Evolutionary conservation across 2,797 vertebrate genomes (phyloP).

Genomic region (Podarcis siculus): DNA sequence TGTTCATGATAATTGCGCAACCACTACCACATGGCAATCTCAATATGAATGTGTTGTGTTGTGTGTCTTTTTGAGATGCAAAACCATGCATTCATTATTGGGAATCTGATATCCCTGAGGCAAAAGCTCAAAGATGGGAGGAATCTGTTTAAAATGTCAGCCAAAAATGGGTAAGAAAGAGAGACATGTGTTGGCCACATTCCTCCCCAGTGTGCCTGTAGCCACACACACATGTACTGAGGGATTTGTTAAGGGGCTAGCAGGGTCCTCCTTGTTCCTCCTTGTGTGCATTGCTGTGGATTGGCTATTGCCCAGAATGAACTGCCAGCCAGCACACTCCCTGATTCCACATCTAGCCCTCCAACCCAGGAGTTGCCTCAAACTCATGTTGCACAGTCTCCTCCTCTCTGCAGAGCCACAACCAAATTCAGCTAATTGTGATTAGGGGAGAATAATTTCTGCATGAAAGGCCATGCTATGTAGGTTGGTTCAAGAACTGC

Average conservation of each 20-base stretch:
- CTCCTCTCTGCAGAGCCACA: background rate
- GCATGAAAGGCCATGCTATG: no score
- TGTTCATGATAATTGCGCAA: background rate
- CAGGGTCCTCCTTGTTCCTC: background rate
- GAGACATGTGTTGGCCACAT: background rate
- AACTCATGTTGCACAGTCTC: background rate
- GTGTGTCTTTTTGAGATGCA: background rate
- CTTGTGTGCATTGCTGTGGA: background rate
- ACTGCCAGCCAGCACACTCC: no score
- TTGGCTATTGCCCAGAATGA: background rate
- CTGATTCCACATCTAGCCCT: background rate
- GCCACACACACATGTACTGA: background rate
- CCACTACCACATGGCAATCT: background rate
- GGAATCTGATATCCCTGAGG: background rate
- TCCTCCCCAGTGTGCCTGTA: background rate
- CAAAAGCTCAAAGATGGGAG: background rate
- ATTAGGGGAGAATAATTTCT: background rate
- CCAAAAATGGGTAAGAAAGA: background rate
- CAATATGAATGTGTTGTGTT: background rate
- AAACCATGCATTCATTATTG: background rate
- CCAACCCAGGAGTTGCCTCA: background rate
- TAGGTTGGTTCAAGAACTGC: no score
- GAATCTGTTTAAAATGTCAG: background rate
- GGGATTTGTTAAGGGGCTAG: background rate
- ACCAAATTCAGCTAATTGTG: background rate